Conservation (phyloP, 2,113 vertebrate genomes). For the Chiloscyllium plagiosum region DNA sequence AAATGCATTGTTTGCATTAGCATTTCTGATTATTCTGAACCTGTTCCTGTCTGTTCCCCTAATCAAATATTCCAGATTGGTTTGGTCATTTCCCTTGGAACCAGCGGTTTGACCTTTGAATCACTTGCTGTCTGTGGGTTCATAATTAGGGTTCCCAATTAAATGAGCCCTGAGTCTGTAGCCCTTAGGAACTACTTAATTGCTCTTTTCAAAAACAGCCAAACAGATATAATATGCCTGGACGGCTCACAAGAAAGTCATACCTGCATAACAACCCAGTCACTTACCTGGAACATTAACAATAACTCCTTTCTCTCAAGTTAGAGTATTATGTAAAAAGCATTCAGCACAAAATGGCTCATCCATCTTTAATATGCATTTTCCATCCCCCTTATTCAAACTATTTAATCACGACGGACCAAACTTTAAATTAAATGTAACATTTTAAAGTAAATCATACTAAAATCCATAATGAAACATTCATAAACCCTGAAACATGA, state of each 20-base stretch:
- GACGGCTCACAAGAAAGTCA: neutral
- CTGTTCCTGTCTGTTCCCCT: neutral
- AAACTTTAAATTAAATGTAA: neutral
- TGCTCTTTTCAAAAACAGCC: neutral
- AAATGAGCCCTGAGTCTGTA: neutral
- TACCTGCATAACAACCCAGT: neutral
- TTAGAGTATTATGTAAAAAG: neutral
- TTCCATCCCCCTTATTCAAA: neutral
- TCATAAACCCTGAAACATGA: conserved; percentile 4
- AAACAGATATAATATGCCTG: neutral
- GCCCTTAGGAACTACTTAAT: neutral
- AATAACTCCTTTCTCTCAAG: neutral
- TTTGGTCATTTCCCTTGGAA: neutral
- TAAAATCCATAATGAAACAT: neutral
- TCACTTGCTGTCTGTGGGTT: neutral
- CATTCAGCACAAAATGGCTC: neutral
- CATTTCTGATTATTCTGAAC: neutral
- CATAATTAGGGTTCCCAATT: neutral
- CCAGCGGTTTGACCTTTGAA: neutral
- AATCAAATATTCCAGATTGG: neutral
- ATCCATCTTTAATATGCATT: neutral
- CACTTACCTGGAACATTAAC: neutral
- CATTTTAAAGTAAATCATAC: neutral
- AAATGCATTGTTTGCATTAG: neutral
- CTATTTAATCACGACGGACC: neutral